Base-by-base conservation (phyloP, 2,797 vertebrate genomes). In the Pantherophis alleghaniensis region DNA sequence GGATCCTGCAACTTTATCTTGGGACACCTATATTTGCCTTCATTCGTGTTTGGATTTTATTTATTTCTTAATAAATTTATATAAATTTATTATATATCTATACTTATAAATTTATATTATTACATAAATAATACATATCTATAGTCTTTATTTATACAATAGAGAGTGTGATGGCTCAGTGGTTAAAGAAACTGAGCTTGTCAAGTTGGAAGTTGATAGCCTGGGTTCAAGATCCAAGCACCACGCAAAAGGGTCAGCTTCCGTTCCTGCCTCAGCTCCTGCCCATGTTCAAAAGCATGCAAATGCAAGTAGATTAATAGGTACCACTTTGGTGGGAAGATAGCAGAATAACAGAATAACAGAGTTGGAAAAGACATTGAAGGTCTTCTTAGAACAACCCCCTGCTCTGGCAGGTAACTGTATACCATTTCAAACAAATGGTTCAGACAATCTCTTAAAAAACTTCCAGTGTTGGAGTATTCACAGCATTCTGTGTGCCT, bases 81-180 rank as follows among this genome's bases (percentile, higher is more conserved):
- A 32, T 32, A 69, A 5, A 66, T 32, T 42, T 42, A 42, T 60
- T 22, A 61, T 63, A 12, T 63, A n/a, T 26, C 2, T 61, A 61
- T 74, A 79, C 42, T 42, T 37, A 18, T 20, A 95, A 94, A 96
- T 94, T 93, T 92, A 86, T 66, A 66, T n/a, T 26, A 63, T 63
- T 63, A 63, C 26, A 63, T 12, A 63, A 66, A 66, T 66, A n/a
- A 32, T 69, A 69, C 14, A n/a, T 32, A 69, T 69, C 28, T 32
- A 69, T 69, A 66, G 26, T 12, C 11, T 63, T 28, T 66, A n/a
- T n/a, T n/a, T 66, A 69, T 69, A 32, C 28, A 69, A 16, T 69
- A 74, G 0, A n/a, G 66, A 32, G n/a, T 37, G n/a, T 3, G 16
- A 18, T 37, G 6, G n/a, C 42, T 42, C 42, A 42, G 42, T 42